phyloP scores from a whole-genome alignment of 2,888 invertebrate genomes.

The Frankliniella intonsa region DNA sequence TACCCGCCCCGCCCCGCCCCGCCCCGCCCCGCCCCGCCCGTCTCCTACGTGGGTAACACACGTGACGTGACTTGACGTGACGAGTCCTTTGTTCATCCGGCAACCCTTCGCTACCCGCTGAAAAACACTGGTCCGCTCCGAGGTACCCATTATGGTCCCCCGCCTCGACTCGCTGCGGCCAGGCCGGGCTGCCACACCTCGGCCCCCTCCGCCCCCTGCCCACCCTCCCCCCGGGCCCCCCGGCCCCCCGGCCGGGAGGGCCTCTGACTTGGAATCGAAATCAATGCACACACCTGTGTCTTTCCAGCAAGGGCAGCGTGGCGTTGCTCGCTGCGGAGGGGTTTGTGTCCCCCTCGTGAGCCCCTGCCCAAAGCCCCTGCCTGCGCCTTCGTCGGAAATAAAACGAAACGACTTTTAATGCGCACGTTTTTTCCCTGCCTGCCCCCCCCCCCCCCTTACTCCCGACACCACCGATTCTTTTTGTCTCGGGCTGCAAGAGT shows the following conservation, averaged over 20 bases:
- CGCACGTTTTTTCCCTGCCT: neutral
- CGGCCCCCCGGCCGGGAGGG: neutral
- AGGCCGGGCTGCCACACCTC: neutral
- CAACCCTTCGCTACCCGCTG: neutral
- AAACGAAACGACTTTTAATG: neutral
- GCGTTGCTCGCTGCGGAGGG: too few species aligned
- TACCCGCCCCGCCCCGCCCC: neutral
- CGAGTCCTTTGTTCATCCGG: conserved; percentile 21
- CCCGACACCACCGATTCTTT: neutral
- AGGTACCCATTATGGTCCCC: neutral
- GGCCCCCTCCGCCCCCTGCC: neutral
- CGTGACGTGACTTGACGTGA: conserved; percentile 26
- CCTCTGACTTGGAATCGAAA: conserved; percentile 7
- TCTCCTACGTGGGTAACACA: neutral
- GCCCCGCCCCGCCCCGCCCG: neutral
- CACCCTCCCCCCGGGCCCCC: too few species aligned
- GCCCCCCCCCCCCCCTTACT: neutral
- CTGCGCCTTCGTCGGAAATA: neutral
- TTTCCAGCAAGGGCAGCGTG: neutral
- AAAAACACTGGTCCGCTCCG: neutral
- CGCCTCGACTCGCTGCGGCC: neutral
- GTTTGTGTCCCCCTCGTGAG: too few species aligned
- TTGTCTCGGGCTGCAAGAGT: neutral
- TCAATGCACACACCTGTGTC: conserved; percentile 13
- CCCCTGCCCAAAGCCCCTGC: too few species aligned